Evolutionary conservation across 2,888 invertebrate genomes (phyloP).

Genomic region (Tetropium fuscum): DNA sequence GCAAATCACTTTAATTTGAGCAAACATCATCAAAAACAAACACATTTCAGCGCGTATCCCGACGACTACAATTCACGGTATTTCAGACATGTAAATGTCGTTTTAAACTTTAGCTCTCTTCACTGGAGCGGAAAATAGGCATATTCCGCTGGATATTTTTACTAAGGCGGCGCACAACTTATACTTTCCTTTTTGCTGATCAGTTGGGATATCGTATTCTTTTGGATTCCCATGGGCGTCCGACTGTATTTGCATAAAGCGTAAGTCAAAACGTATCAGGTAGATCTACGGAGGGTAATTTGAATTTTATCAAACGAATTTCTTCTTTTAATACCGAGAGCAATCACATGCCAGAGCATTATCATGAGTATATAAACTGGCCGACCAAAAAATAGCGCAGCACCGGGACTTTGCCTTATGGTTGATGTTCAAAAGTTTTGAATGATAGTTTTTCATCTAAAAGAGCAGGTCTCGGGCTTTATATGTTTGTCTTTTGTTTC

Average conservation of each 20-base stretch:
- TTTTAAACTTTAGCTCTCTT: slow-evolving; percentile 4
- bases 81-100: slow-evolving; percentile 16
- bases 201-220: slow-evolving; percentile 5
- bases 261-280: slow-evolving; percentile 1
- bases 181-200: neutral
- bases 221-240: neutral
- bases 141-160: slow-evolving; percentile 15
- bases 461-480: no score
- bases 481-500: no score
- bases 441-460: no score
- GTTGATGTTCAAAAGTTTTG: no score
- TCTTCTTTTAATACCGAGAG: no score
- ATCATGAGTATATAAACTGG: no score
- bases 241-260: neutral
- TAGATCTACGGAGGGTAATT: neutral
- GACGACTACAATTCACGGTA: slow-evolving; percentile 3
- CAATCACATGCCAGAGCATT: no score
- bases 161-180: neutral
- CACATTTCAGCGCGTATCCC: neutral
- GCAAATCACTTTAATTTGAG: neutral
- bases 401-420: no score
- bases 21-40: neutral
- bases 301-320: no score
- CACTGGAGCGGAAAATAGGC: slow-evolving; percentile 22
- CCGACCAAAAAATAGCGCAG: no score